Evolutionary conservation across 1,140 invertebrate genomes (phyloP).

Genomic region (Lysiphlebus fabarum): DNA sequence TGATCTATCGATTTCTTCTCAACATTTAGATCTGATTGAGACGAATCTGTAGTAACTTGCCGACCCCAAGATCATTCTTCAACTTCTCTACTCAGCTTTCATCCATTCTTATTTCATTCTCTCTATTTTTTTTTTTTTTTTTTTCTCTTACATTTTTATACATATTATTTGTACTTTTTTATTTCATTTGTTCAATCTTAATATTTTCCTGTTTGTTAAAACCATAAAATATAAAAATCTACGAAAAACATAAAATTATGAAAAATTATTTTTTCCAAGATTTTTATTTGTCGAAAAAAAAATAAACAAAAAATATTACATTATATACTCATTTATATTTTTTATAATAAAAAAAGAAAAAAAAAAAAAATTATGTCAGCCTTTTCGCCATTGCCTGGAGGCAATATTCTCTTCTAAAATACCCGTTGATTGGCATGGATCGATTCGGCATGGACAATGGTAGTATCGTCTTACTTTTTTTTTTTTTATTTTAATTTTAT

Average conservation of each 20-base stretch:
- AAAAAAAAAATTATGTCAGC: slow-evolving; percentile 1
- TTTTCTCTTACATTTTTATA: not conserved
- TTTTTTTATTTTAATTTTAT: too few species aligned
- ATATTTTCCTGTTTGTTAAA: too few species aligned
- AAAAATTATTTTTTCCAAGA: too few species aligned
- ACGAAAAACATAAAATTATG: too few species aligned
- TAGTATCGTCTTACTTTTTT: not conserved
- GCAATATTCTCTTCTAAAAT: slow-evolving; percentile 20
- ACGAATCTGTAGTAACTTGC: slow-evolving; percentile 27
- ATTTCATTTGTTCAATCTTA: too few species aligned
- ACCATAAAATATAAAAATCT: too few species aligned
- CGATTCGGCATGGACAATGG: slow-evolving; percentile 25
- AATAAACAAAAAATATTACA: too few species aligned
- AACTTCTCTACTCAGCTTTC: not conserved
- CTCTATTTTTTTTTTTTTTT: not conserved
- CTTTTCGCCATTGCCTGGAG: not conserved
- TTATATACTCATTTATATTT: too few species aligned
- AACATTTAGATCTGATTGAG: slow-evolving; percentile 41
- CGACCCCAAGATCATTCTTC: slow-evolving; percentile 4
- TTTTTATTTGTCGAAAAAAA: too few species aligned
- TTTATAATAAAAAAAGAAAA: not conserved
- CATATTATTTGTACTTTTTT: not conserved
- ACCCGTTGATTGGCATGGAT: slow-evolving; percentile 22
- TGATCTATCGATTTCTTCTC: slow-evolving; percentile 44
- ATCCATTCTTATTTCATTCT: not conserved